Percentiles rank a stretch among this genome's conserved stretches.
These are phyloP conservation scores for Hydractinia symbiolongicarpus DNA, from an alignment of 30 jellyfish, hydroid and myxozoan species.

Conservation along the genomic window DNA sequence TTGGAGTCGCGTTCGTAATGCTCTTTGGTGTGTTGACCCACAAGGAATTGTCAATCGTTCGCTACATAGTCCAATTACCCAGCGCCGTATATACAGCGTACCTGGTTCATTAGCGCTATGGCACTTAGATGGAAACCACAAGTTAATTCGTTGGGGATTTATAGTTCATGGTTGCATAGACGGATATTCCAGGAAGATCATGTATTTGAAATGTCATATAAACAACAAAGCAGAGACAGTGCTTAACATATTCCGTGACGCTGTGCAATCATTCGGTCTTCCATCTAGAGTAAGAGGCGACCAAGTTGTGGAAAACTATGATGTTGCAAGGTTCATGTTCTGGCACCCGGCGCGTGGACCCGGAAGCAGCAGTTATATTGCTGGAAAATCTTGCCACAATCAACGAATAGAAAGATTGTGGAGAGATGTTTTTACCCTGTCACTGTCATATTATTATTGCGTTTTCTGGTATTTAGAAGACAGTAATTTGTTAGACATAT, in stretches of 20 bases:
- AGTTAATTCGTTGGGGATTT: conserved; percentile 34
- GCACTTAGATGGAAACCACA: conserved; percentile 44
- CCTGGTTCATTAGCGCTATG: conserved; percentile 39
- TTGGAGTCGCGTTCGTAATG: conserved; percentile 3
- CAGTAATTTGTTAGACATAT: not conserved
- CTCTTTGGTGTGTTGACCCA: conserved; percentile 22
- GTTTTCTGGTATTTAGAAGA: conserved; percentile 7
- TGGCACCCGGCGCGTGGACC: conserved; percentile 28
- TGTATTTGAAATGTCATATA: conserved; percentile 20
- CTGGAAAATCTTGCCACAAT: conserved; percentile 18
- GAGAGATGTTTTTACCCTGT: conserved; percentile 19
- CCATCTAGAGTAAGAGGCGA: conserved; percentile 45
- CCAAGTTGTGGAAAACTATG: conserved; percentile 41
- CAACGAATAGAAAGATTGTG: conserved; percentile 26
- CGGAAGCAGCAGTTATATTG: conserved; percentile 24
- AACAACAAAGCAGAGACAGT: conserved; percentile 38
- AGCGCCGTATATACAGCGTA: conserved; percentile 24
- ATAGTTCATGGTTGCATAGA: conserved; percentile 46
- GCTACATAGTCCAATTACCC: conserved; percentile 1
- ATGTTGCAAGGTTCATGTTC: conserved; percentile 41
- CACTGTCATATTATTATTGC: not conserved
- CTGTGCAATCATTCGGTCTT: conserved; percentile 14
- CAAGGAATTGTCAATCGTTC: conserved; percentile 8
- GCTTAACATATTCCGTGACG: conserved; percentile 15
- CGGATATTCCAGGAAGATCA: conserved; percentile 31